Base-by-base conservation (phyloP, 2,797 vertebrate genomes). In the Girardinus metallicus region DNA sequence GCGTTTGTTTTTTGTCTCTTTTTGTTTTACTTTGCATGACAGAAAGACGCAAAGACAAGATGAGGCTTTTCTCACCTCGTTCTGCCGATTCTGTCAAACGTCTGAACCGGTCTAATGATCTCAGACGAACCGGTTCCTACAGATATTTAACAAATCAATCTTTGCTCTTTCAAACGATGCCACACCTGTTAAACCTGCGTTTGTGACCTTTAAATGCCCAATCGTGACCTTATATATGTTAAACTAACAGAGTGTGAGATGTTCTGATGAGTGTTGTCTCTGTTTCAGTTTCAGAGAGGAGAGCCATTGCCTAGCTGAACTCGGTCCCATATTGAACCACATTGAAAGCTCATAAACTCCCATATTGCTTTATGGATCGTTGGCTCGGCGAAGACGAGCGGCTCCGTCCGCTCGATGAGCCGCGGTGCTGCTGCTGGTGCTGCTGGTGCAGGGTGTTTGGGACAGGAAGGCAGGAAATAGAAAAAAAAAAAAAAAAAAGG, bases 311-410 rank as follows among this genome's bases (percentile, higher is more conserved):
- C 79, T 79, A 73, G 80, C 77, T 90, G 88, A 91, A 90, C 80
- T 79, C 68, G 86, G 55, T 72, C 87, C 36, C 49, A 73, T 90
- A 89, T 87, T 88, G 86, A 92, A 89, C 90, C 90, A 91, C 91
- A 90, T 64, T 87, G 90, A 92, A 87, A 90, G 88, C 93, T 93
- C 88, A 94, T 94, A 93, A 94, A 92, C 82, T 90, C 82, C 78
- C 77, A 90, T 93, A 93, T 94, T 93, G 93, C 91, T 92, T 92
- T 93, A 95, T 94, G 88, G 94, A 93, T 94, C 83, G 78, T 88
- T 83, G 84, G 82, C 85, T 88, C 73, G 51, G 83, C 84, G 77
- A 84, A 87, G 89, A 92, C 34, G 79, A 86, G 87, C 31, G 29
- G 11, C 80, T 84, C 76, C 74, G 81, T 89, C 83, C 82, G 82